Percentiles rank a stretch among this genome's conserved stretches.
phyloP scores from a whole-genome alignment of 2,113 vertebrate species.

The human (Homo sapiens) region DNA sequence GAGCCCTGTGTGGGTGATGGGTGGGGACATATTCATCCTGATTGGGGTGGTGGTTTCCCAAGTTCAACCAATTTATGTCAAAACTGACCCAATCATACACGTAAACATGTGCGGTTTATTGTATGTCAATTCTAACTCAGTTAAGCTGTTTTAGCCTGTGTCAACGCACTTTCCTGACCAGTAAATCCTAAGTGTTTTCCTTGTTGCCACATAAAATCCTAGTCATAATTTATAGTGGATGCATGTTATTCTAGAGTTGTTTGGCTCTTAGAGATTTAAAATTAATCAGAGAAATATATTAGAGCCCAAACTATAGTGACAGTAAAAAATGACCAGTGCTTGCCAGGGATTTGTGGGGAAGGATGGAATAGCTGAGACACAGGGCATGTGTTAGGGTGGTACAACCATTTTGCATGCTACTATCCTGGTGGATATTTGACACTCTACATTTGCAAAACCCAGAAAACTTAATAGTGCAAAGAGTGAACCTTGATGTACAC shows the following conservation, averaged over 20 bases:
- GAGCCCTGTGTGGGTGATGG: neutral
- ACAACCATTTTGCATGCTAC: no score
- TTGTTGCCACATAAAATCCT: neutral
- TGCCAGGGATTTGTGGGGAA: no score
- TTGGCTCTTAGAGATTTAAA: neutral
- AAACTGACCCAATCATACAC: neutral
- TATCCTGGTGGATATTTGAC: rapidly evolving
- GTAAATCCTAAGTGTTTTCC: neutral
- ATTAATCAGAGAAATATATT: neutral
- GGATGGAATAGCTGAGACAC: rapidly evolving
- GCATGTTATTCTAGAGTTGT: neutral
- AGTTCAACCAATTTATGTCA: rapidly evolving
- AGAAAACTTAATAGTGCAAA: no score
- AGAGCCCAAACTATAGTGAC: neutral
- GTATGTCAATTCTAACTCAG: rapidly evolving
- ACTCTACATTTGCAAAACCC: rapidly evolving
- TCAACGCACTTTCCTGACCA: no score
- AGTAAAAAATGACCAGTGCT: no score
- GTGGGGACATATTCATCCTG: neutral
- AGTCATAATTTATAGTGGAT: neutral
- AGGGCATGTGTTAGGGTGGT: no score
- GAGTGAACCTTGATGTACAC: neutral
- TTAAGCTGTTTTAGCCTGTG: neutral
- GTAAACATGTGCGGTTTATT: rapidly evolving
- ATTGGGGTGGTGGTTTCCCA: rapidly evolving